Conservation (phyloP, 2,888 invertebrate species). For the Philonicus albiceps region DNA sequence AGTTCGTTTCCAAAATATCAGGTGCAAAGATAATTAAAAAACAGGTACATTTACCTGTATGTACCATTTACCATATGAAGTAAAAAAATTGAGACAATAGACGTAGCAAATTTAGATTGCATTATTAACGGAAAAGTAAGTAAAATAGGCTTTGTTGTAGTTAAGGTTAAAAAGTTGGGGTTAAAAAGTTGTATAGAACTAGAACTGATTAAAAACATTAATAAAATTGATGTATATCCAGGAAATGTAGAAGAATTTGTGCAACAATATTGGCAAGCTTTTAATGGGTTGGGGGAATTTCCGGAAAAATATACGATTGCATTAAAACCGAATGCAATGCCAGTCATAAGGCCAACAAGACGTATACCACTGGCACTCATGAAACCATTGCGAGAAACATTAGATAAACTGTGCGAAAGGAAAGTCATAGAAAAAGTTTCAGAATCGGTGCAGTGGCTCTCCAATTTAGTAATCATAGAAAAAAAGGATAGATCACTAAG, state of each 20-base stretch:
- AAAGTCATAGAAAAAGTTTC: background rate
- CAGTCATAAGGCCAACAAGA: too few relatives aligned
- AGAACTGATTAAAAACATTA: background rate
- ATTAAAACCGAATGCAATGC: too few relatives aligned
- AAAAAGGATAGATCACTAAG: slow-evolving; percentile 47
- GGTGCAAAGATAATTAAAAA: background rate
- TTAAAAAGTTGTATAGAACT: background rate
- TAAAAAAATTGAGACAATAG: background rate
- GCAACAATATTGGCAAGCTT: background rate
- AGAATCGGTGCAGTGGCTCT: background rate
- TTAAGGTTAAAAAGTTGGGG: too few relatives aligned
- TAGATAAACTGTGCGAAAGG: background rate
- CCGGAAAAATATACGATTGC: background rate
- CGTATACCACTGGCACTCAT: too few relatives aligned
- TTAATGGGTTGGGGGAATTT: background rate
- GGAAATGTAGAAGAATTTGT: background rate
- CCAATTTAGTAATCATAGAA: slow-evolving; percentile 49
- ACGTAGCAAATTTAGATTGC: background rate
- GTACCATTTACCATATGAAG: too few relatives aligned
- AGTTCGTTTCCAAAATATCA: background rate
- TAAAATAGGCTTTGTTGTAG: too few relatives aligned
- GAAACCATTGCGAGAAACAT: too few relatives aligned
- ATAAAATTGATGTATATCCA: background rate
- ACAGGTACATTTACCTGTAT: background rate
- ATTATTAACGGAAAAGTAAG: too few relatives aligned